These are phyloP conservation scores for Heterohyrax brucei DNA, from an alignment of 2,797 vertebrate genomes.

Conservation along the genomic window DNA sequence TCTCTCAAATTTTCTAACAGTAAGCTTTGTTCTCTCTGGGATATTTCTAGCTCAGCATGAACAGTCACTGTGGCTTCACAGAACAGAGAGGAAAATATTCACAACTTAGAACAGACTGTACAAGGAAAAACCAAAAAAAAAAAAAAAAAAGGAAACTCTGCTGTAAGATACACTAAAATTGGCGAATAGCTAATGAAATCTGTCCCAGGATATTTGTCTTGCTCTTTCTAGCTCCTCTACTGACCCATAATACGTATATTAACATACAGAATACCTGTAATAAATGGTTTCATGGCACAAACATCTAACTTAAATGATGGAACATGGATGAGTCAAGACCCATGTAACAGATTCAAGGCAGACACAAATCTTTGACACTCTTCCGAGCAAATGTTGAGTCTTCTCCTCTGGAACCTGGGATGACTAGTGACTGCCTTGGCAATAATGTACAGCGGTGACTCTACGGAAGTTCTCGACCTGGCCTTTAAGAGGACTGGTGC, in stretches of 20 bases:
- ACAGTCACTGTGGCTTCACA: slow-evolving; percentile 44
- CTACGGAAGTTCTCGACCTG: neutral
- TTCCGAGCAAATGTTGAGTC: neutral
- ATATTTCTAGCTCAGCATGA: slow-evolving; percentile 49
- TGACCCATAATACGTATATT: neutral
- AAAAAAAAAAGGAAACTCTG: slow-evolving; percentile 6
- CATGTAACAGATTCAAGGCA: neutral
- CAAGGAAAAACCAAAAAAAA: neutral
- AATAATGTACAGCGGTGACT: neutral
- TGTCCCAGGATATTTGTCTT: neutral
- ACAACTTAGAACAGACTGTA: slow-evolving; percentile 42
- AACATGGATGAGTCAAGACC: slow-evolving; percentile 29
- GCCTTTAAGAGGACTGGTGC: neutral
- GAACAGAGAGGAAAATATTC: neutral
- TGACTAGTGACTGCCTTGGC: neutral
- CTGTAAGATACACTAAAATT: neutral
- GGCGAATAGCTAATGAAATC: neutral
- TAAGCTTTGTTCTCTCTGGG: slow-evolving; percentile 17
- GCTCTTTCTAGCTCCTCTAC: slow-evolving; percentile 40
- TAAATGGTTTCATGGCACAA: neutral
- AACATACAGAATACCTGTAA: neutral
- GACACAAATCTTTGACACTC: neutral
- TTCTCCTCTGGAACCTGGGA: neutral
- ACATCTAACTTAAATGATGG: neutral
- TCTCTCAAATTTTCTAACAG: slow-evolving; percentile 18